Evolutionary conservation across 1,140 invertebrate species (phyloP).

Genomic region (Drosophila novamexicana): DNA sequence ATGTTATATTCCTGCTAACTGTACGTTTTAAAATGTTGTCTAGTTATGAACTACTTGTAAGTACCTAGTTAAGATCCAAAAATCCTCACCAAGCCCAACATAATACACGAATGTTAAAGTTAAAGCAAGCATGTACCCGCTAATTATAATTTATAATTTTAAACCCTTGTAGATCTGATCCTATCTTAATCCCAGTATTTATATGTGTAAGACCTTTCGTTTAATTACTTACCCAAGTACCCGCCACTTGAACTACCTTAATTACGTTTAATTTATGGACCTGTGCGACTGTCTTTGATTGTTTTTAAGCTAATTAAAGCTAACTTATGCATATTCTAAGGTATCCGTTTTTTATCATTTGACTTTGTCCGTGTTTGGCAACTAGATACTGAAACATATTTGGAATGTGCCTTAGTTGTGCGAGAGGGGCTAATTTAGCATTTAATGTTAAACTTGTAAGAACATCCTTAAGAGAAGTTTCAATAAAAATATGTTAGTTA

Average conservation of each 20-base stretch:
- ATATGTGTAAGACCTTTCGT: not conserved
- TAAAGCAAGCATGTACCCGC: constrained; percentile 23
- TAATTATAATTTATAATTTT: constrained; percentile 24
- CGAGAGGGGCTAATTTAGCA: constrained; percentile 12
- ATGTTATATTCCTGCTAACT: constrained; percentile 41
- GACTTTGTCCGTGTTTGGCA: not conserved
- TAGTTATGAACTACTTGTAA: constrained; percentile 31
- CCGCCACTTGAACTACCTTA: constrained; percentile 19
- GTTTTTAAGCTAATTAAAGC: constrained; percentile 37
- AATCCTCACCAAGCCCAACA: not conserved
- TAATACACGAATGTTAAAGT: constrained; percentile 19
- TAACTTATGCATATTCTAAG: constrained; percentile 10
- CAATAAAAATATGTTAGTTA: constrained; percentile 18
- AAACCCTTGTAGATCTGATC: not conserved
- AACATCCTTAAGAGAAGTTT: constrained; percentile 8
- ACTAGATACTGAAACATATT: constrained; percentile 13
- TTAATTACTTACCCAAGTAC: constrained; percentile 15
- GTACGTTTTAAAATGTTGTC: constrained; percentile 35
- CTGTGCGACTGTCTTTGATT: constrained; percentile 23
- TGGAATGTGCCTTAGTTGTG: constrained; percentile 41
- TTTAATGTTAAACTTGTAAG: constrained; percentile 30
- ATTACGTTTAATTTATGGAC: constrained; percentile 26
- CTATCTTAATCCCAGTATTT: constrained; percentile 43
- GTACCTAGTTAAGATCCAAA: constrained; percentile 12
- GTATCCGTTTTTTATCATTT: constrained; percentile 10